Base-by-base conservation (phyloP, 2,797 vertebrate genomes). In the Hapalemur alaotrensis region DNA sequence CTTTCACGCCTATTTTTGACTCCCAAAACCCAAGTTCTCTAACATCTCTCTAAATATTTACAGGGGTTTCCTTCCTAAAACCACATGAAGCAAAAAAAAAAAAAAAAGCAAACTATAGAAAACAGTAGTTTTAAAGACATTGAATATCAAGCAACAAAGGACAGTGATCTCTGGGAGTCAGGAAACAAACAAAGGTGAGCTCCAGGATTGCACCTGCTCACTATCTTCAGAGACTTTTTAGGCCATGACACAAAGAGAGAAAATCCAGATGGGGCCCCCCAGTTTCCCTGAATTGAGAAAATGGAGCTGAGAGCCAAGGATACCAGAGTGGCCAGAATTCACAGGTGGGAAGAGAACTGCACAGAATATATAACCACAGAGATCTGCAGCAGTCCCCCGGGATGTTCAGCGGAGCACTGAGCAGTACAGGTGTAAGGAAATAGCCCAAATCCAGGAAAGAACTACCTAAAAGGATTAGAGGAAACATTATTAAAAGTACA, bases 401-500 rank as follows among this genome's bases (percentile, higher is more conserved):
- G 87, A 41, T 57, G 70, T 54, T 72, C 46, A 93, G 43, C 6
- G 67, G 63, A 85, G 18, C 35, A 35, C 2, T 41, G 15, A 78
- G 15, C 43, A 23, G 54, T 9, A n/a, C 17, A 0, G 35, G 12
- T 86, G 25, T 59, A 52, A 93, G 63, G 54, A 91, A 93, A 85
- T 95, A 38, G 83, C 46, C 70, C 57, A 75, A 88, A 91, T 89
- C 75, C 78, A 94, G 50, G 78, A 92, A 85, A 69, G 30, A 93
- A 61, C 35, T 63, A 88, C 57, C 81, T 81, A 70, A 48, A 94
- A 96, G 65, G 72, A 97, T 69, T 78, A 59, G 43, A 93, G 73
- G 54, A 90, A 93, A 94, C 78, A 92, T 61, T 69, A 46, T 32
- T 93, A 61, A 80, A 46, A 79, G 65, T 5, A 92, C 8, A 46